Base-by-base conservation (phyloP, 1,140 invertebrate species). In the Cydia strobilella region DNA sequence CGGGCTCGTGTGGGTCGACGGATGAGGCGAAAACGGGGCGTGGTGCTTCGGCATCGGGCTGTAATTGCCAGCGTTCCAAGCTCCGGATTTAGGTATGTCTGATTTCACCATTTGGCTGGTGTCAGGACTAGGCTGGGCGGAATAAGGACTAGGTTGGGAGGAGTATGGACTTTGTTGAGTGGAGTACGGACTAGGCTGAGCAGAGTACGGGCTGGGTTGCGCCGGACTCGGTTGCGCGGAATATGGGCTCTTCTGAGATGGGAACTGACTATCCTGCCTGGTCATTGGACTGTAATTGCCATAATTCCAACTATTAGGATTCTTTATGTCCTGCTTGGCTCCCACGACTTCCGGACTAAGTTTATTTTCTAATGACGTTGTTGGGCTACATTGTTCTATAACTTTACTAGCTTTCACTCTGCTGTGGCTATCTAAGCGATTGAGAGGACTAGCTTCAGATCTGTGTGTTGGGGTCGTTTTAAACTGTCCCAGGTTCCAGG, bases 221-320 rank as follows among this genome's bases (percentile, higher is more conserved):
- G 89, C 90, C 10, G 93, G 93, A 78, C 93, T 93, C n/a, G 92
- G 93, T 78, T 93, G 93, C 23, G 93, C 87, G 0, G 93, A 93
- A 76, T 92, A 93, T 1, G 91, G 90, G 75, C 91, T 92, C 72
- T 90, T 83, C 74, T 93, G 91, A 1, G 91, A 90, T 3, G 91
- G 88, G 73, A 90, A 92, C 45, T 90, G 89, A 73, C 79, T 86
- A 12, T 93, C 92, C 73, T 93, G 90, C 59, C 90, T 84, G 5
- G 91, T 83, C 89, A 93, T 91, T 1, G 93, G 93, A 73, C 93
- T 93, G 73, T 89, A 91, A 75, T 85, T 90, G 1, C 87, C 91
- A 27, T 90, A 89, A 76, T 89, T 92, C 89, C 90, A 93, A 54
- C 81, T 88, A 75, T 89, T 90, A 23, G 89, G 87, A 81, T 89